A percentile compares a stretch with the other conserved stretches of the same genome.
phyloP scores from a whole-genome alignment of 2,113 vertebrate genomes.

The Hoplias malabaricus region DNA sequence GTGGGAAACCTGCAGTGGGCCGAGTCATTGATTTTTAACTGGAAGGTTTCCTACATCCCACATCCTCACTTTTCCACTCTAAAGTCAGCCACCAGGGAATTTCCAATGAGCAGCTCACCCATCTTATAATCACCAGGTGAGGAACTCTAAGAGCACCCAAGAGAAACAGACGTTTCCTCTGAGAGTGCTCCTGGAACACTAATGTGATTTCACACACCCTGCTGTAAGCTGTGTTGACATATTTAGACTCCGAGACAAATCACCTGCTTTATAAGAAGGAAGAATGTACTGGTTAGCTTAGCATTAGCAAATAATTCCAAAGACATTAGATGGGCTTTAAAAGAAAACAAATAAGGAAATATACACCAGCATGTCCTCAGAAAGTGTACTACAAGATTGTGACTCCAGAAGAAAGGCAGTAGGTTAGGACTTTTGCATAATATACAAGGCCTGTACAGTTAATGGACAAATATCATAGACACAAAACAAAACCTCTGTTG shows the following conservation, averaged over 20 bases:
- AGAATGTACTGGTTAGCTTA: no score
- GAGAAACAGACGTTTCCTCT: not conserved
- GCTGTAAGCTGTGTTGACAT: not conserved
- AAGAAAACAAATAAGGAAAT: no score
- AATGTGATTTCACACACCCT: not conserved
- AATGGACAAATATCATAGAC: no score
- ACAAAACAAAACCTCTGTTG: no score
- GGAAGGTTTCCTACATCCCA: constrained; percentile 35
- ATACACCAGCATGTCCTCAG: no score
- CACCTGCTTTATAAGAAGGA: not conserved
- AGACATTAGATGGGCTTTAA: not conserved
- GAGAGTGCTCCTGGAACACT: not conserved
- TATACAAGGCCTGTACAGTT: no score
- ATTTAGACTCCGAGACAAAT: no score
- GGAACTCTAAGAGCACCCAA: not conserved
- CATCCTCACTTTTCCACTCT: constrained; percentile 22
- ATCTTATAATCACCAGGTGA: constrained; percentile 26
- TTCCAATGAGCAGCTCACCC: not conserved
- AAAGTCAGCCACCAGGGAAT: constrained; percentile 22
- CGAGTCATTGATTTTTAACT: constrained; percentile 36
- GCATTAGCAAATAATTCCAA: not conserved
- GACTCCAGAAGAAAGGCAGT: no score
- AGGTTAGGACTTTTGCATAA: no score
- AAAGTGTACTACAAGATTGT: no score
- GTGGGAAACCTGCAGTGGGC: constrained; percentile 12